These are phyloP conservation scores for Limonius californicus DNA, from an alignment of 1,140 invertebrate genomes.

Conservation along the genomic window DNA sequence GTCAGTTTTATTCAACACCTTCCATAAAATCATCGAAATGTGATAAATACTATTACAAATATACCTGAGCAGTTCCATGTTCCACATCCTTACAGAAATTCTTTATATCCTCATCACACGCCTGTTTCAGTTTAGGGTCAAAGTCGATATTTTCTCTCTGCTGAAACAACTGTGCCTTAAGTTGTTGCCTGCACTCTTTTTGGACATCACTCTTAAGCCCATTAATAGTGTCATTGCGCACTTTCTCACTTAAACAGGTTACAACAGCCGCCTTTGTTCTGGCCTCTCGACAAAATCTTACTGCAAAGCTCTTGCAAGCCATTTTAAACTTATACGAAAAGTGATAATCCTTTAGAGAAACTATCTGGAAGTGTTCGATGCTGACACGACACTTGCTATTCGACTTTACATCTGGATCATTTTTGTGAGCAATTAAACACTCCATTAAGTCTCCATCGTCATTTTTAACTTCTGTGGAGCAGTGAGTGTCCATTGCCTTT, in stretches of 20 bases:
- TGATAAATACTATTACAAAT: no score
- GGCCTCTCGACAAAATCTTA: conserved; percentile 70
- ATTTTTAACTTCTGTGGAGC: conserved; percentile 65
- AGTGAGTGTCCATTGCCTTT: conserved; percentile 78
- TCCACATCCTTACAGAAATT: conserved; percentile 67
- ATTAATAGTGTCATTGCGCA: conserved; percentile 82
- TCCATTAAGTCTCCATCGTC: conserved; percentile 87
- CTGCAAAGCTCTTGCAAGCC: conserved; percentile 82
- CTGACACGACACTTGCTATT: conserved; percentile 86
- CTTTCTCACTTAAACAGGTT: conserved; percentile 83
- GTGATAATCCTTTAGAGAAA: conserved; percentile 87
- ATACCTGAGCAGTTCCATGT: conserved; percentile 74
- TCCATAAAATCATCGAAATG: no score
- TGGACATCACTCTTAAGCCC: conserved; percentile 74
- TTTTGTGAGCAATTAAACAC: conserved; percentile 91
- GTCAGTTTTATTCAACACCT: no score
- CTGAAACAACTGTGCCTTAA: conserved; percentile 84
- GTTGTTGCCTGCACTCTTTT: conserved; percentile 82
- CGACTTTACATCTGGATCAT: conserved; percentile 68
- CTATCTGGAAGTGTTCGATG: conserved; percentile 91
- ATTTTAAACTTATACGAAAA: conserved; percentile 94
- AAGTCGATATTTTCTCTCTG: conserved; percentile 81
- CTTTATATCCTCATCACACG: conserved; percentile 75
- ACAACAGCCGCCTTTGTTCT: conserved; percentile 87
- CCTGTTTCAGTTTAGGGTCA: conserved; percentile 73